A percentile compares a stretch with the other conserved stretches of the same genome.
Evolutionary conservation across 2,797 vertebrate genomes (phyloP).

Genomic region (Salarias fasciatus): DNA sequence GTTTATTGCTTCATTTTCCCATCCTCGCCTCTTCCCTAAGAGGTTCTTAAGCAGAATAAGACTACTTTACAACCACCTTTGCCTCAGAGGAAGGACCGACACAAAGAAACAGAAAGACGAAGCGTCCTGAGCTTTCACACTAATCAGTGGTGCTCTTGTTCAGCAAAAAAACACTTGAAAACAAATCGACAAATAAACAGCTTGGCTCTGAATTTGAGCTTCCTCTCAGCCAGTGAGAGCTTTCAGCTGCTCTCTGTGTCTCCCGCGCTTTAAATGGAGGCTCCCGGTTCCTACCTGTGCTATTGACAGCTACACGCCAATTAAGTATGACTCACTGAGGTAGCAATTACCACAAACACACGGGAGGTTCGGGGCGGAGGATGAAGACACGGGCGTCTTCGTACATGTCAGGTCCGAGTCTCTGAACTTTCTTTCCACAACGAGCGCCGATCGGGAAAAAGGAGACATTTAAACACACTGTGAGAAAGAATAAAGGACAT

Average conservation of each 20-base stretch:
- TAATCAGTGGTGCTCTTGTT: background rate
- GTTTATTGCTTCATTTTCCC: too few species aligned
- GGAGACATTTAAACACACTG: conserved; percentile 19
- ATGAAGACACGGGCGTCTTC: conserved; percentile 19
- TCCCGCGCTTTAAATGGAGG: conserved; percentile 25
- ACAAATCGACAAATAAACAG: conserved; percentile 53
- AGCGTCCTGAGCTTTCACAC: background rate
- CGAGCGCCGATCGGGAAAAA: conserved; percentile 51
- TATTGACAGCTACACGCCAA: conserved; percentile 72
- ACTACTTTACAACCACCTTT: too few species aligned
- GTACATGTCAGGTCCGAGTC: conserved; percentile 48
- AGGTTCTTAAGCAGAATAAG: background rate
- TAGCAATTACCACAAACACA: conserved; percentile 70
- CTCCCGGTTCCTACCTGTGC: conserved; percentile 40
- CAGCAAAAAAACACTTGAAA: conserved; percentile 6
- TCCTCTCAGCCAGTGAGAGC: conserved; percentile 12
- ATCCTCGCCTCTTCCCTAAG: background rate
- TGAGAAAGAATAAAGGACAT: conserved; percentile 14
- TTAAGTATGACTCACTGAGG: conserved; percentile 66
- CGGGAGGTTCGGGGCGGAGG: conserved; percentile 57
- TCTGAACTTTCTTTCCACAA: conserved; percentile 59
- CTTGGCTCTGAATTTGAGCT: conserved; percentile 1
- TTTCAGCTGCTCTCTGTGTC: conserved; percentile 13
- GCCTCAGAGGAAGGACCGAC: background rate
- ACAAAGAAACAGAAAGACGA: background rate